Conservation (phyloP, 2,797 vertebrate species). For the Pampus argenteus region DNA sequence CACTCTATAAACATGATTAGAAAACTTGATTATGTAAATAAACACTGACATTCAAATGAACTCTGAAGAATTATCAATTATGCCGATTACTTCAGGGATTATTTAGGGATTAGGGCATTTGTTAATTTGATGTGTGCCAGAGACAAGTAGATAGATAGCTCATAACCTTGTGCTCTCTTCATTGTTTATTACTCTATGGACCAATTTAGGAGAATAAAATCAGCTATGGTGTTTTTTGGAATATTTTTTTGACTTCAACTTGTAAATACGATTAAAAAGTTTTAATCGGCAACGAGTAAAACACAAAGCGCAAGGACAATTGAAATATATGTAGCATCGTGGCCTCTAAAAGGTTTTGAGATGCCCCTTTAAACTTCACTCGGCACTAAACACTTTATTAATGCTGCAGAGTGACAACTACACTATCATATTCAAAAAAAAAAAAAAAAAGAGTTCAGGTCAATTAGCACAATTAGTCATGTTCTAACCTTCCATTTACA, state of each 20-base stretch:
- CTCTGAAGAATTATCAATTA: constrained; percentile 58
- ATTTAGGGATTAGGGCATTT: constrained; percentile 64
- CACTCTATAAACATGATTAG: constrained; percentile 49
- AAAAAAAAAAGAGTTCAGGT: constrained; percentile 63
- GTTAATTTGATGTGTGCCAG: constrained; percentile 66
- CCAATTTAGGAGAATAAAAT: constrained; percentile 65
- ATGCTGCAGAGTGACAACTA: constrained; percentile 55
- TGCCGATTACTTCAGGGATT: constrained; percentile 62
- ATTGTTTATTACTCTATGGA: constrained; percentile 63
- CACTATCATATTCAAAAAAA: constrained; percentile 37
- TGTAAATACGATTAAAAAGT: constrained; percentile 74
- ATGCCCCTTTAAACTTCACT: constrained; percentile 53
- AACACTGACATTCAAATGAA: constrained; percentile 71
- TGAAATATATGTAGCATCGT: constrained; percentile 45
- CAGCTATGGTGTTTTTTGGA: constrained; percentile 58
- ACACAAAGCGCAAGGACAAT: constrained; percentile 5
- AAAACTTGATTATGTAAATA: constrained; percentile 77
- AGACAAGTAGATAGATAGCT: constrained; percentile 43
- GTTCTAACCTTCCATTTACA: constrained; percentile 70
- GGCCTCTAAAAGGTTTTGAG: constrained; percentile 43
- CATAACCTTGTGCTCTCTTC: constrained; percentile 50
- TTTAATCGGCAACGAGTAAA: constrained; percentile 33
- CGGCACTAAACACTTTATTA: constrained; percentile 45
- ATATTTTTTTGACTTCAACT: constrained; percentile 43
- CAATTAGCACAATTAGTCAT: constrained; percentile 72